Conservation (phyloP, 64 coral and sea anemone species). For the Cladopsammia gracilis region DNA sequence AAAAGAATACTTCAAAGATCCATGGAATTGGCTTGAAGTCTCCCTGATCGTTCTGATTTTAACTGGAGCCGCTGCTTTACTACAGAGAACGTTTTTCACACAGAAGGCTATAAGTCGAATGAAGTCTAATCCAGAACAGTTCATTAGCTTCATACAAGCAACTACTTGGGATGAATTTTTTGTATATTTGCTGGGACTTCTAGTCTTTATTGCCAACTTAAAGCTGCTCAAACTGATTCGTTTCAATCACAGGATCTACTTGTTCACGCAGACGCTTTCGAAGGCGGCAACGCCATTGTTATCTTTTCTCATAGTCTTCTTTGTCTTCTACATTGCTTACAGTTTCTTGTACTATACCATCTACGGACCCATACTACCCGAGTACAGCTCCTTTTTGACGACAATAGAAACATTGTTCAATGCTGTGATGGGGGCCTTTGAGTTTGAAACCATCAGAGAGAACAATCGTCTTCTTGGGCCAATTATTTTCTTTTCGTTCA, state of each 20-base stretch:
- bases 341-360: constrained; percentile 71
- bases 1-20: constrained; percentile 77
- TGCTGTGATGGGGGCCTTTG: constrained; percentile 82
- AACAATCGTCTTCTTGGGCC: constrained; percentile 74
- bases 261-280: constrained; percentile 79
- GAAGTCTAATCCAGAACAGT: constrained; percentile 67
- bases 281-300: constrained; percentile 66
- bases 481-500: constrained; percentile 89
- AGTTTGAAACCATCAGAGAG: constrained; percentile 76
- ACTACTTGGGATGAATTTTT: constrained; percentile 86
- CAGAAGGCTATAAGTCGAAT: constrained; percentile 64
- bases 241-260: constrained; percentile 87
- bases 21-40: constrained; percentile 85
- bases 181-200: constrained; percentile 70
- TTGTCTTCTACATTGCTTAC: constrained; percentile 84
- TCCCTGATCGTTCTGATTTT: constrained; percentile 68
- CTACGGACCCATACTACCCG: constrained; percentile 63
- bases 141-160: constrained; percentile 70
- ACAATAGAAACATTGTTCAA: constrained; percentile 89
- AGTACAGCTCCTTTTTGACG: constrained; percentile 74
- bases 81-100: constrained; percentile 73
- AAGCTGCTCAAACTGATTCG: constrained; percentile 87
- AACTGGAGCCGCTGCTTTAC: constrained; percentile 62
- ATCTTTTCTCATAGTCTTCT: constrained; percentile 88
- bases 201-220: constrained; percentile 92